These are phyloP conservation scores for Coremacera marginata DNA, from an alignment of 2,888 invertebrate species.

Conservation along the genomic window DNA sequence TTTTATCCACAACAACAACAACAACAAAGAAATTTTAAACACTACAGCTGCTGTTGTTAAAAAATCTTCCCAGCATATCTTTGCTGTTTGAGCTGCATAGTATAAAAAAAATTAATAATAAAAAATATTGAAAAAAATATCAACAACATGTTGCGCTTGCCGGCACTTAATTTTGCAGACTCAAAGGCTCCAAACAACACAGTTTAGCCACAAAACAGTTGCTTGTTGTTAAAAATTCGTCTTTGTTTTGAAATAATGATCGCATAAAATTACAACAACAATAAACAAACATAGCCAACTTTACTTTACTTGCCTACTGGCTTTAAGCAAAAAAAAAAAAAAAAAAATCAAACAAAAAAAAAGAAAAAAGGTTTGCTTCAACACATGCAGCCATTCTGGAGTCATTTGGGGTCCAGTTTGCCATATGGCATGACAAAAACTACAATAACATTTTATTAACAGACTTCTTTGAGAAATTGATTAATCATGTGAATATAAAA, in stretches of 20 bases:
- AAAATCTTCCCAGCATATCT: slow-evolving; percentile 26
- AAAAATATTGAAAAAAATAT: neutral
- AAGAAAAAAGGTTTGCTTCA: too few relatives aligned
- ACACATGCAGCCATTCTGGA: slow-evolving; percentile 7
- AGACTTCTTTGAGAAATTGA: neutral
- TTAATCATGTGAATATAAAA: slow-evolving; percentile 1
- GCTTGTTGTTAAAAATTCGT: slow-evolving; percentile 12
- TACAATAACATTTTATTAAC: neutral
- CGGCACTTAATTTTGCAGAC: slow-evolving; percentile 11
- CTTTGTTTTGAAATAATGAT: slow-evolving; percentile 9
- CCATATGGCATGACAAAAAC: slow-evolving; percentile 10
- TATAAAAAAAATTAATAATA: neutral
- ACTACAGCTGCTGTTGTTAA: neutral
- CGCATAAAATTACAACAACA: neutral
- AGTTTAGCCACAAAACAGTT: neutral
- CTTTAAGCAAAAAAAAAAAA: neutral
- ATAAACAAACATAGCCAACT: neutral
- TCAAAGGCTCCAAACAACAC: slow-evolving; percentile 13
- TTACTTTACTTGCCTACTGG: neutral
- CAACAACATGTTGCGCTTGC: neutral
- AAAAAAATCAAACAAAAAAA: neutral
- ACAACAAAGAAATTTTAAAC: slow-evolving; percentile 5
- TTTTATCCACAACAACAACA: neutral
- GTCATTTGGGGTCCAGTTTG: slow-evolving; percentile 1
- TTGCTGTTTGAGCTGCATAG: neutral